These are phyloP conservation scores for Urophycis tenuis DNA, from an alignment of 2,797 vertebrate genomes.

Conservation along the genomic window DNA sequence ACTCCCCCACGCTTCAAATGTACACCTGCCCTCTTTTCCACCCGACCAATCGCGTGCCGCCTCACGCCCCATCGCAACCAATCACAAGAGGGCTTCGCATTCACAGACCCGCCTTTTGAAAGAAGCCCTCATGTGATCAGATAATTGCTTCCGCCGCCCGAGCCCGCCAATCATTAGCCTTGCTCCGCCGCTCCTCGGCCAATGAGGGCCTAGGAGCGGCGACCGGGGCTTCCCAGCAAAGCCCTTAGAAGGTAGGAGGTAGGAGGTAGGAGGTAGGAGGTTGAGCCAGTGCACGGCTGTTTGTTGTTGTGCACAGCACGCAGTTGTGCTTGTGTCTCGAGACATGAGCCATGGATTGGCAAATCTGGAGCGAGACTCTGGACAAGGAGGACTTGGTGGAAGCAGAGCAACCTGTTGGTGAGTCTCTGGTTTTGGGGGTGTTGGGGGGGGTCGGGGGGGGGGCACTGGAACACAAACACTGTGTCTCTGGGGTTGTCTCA, in stretches of 20 bases:
- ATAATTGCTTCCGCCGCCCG: background rate
- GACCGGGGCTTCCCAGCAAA: background rate
- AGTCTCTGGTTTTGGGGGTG: conserved; percentile 37
- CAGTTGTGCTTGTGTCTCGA: background rate
- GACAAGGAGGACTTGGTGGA: conserved; percentile 49
- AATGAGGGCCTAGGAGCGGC: background rate
- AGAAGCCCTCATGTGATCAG: background rate
- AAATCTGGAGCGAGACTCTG: conserved; percentile 42
- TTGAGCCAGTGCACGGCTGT: conserved; percentile 1
- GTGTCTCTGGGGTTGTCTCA: background rate
- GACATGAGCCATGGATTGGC: conserved; percentile 42
- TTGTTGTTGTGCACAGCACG: background rate
- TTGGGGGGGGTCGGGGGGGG: background rate
- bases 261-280: background rate
- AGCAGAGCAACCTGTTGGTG: background rate
- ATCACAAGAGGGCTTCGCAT: background rate
- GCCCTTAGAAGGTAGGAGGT: background rate
- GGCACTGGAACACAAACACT: background rate
- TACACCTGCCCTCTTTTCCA: conserved; percentile 24
- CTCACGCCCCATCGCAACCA: conserved; percentile 1
- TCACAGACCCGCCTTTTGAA: background rate
- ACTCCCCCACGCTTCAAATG: conserved; percentile 18
- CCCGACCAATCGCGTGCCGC: conserved; percentile 9
- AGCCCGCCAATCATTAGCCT: background rate
- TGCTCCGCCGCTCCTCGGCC: background rate